Conservation (phyloP, 2,113 vertebrate genomes). For the Aplodontia rufa region DNA sequence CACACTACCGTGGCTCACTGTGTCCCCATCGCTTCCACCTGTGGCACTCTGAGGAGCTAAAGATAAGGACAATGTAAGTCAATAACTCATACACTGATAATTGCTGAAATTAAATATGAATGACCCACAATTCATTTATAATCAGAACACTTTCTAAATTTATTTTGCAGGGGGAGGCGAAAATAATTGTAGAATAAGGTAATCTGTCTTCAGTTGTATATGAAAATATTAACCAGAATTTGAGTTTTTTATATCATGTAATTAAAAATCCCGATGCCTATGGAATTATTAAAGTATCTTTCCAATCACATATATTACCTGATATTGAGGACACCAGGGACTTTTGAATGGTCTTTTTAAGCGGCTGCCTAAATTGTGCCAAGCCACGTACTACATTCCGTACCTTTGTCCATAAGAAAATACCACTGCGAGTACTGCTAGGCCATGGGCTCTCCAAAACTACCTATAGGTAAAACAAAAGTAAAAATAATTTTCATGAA, state of each 20-base stretch:
- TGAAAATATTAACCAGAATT: conserved; percentile 35
- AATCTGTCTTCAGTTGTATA: not conserved
- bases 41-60: conserved; percentile 82
- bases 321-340: conserved; percentile 78
- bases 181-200: conserved; percentile 1
- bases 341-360: conserved; percentile 82
- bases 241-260: conserved; percentile 18
- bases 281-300: conserved; percentile 50
- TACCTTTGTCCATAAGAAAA: conserved; percentile 97
- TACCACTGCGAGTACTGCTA: conserved; percentile 94
- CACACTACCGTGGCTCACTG: conserved; percentile 91
- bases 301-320: conserved; percentile 84
- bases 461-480: conserved; percentile 84
- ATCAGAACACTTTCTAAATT: conserved; percentile 55
- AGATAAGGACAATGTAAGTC: conserved; percentile 81
- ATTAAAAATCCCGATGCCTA: conserved; percentile 36
- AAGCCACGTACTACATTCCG: conserved; percentile 93
- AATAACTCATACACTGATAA: conserved; percentile 68
- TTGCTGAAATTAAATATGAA: conserved; percentile 63
- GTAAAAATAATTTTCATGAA: conserved; percentile 13
- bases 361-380: conserved; percentile 91
- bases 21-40: conserved; percentile 88
- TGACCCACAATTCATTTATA: conserved; percentile 63
- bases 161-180: not conserved
- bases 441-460: conserved; percentile 97